Evolutionary conservation across 1,140 invertebrate genomes (phyloP).

Genomic region (Chelonus insularis): DNA sequence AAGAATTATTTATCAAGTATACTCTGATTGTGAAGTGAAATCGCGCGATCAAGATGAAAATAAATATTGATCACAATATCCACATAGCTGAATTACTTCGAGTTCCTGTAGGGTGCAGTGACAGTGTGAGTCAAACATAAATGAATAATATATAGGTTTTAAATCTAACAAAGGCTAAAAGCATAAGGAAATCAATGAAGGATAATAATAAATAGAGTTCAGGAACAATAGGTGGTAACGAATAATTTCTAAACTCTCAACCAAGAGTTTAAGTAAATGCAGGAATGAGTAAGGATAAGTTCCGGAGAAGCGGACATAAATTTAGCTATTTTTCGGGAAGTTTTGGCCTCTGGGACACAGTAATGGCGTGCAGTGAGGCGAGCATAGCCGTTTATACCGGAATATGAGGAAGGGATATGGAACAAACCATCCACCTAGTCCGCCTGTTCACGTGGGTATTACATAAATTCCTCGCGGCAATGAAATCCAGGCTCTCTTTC

Average conservation of each 20-base stretch:
- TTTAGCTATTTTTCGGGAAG: slow-evolving; percentile 35
- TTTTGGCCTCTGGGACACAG: slow-evolving; percentile 34
- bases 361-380: slow-evolving; percentile 34
- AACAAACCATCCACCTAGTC: slow-evolving; percentile 27
- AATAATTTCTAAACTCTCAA: slow-evolving; percentile 33
- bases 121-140: neutral
- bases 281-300: slow-evolving; percentile 5
- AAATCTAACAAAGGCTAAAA: slow-evolving; percentile 5
- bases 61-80: too few relatives aligned
- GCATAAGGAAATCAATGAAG: slow-evolving; percentile 16
- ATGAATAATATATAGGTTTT: neutral
- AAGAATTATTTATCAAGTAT: too few relatives aligned
- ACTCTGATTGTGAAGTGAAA: too few relatives aligned
- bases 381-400: slow-evolving; percentile 33
- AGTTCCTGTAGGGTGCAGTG: too few relatives aligned
- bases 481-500: slow-evolving; percentile 27
- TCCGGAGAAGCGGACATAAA: slow-evolving; percentile 28
- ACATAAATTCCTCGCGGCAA: slow-evolving; percentile 31
- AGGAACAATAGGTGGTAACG: slow-evolving; percentile 27
- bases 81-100: too few relatives aligned
- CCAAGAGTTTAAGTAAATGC: slow-evolving; percentile 6
- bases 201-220: slow-evolving; percentile 32
- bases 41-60: too few relatives aligned
- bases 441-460: slow-evolving; percentile 26
- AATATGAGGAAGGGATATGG: slow-evolving; percentile 27